Evolutionary conservation across 2,113 vertebrate species (phyloP).

Genomic region (Alligator sinensis): DNA sequence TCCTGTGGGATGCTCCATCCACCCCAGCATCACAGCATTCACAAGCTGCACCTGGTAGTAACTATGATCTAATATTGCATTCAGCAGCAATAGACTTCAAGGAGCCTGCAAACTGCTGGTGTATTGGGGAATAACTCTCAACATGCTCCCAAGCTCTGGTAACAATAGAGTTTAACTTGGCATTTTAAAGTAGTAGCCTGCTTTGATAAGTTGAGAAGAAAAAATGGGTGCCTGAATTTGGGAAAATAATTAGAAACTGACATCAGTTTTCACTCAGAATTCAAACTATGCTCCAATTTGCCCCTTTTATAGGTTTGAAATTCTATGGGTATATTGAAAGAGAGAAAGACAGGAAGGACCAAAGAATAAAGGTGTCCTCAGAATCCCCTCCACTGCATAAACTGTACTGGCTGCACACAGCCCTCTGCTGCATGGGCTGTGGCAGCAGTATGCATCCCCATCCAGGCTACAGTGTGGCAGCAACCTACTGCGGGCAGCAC

Average conservation of each 20-base stretch:
- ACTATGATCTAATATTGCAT: conserved; percentile 42
- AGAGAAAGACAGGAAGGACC: neutral
- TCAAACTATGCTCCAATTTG: neutral
- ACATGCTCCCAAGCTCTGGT: conserved; percentile 42
- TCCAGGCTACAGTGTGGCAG: too few relatives aligned
- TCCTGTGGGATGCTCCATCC: too few relatives aligned
- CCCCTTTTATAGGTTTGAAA: neutral
- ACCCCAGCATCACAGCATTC: too few relatives aligned
- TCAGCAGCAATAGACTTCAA: conserved; percentile 38
- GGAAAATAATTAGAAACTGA: neutral
- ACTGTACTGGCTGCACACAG: too few relatives aligned
- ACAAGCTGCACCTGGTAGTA: neutral
- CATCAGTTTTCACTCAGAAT: neutral
- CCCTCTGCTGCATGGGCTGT: too few relatives aligned
- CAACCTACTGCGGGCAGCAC: too few relatives aligned
- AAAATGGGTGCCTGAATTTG: neutral
- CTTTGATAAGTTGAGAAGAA: neutral
- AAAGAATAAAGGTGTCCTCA: neutral
- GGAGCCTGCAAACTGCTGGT: conserved; percentile 48
- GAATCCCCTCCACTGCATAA: too few relatives aligned
- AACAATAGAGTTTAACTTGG: neutral
- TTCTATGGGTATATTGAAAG: neutral
- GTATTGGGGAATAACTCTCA: conserved; percentile 49
- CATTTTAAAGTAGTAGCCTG: conserved; percentile 17
- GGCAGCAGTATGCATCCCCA: too few relatives aligned